Conservation (phyloP, 2,797 vertebrate species). For the Orestias chungarensis region DNA sequence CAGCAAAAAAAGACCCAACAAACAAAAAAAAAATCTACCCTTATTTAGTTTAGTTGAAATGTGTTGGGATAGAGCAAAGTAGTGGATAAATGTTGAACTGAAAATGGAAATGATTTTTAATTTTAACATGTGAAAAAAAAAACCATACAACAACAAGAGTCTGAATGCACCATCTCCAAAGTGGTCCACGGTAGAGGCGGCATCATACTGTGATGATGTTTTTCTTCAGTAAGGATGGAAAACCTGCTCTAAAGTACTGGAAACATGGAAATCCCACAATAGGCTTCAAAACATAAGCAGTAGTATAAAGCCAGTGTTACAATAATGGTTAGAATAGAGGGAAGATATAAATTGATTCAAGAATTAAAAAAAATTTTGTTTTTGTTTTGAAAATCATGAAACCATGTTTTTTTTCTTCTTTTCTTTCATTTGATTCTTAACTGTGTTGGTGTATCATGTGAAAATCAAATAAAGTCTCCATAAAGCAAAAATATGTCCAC, state of each 20-base stretch:
- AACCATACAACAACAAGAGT: neutral
- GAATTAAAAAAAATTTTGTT: too few relatives aligned
- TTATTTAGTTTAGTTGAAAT: neutral
- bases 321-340: too few relatives aligned
- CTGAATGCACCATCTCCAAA: too few relatives aligned
- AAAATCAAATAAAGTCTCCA: neutral
- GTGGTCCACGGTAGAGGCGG: neutral
- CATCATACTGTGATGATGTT: neutral
- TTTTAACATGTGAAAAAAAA: neutral
- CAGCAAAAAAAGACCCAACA: too few relatives aligned
- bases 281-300: neutral
- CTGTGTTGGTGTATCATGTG: neutral
- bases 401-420: neutral
- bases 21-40: constrained; percentile 15
- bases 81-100: neutral
- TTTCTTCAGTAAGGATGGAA: neutral
- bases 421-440: neutral
- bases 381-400: too few relatives aligned
- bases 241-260: neutral
- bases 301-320: too few relatives aligned
- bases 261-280: neutral
- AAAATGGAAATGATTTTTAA: neutral
- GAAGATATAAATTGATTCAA: too few relatives aligned
- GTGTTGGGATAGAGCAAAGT: neutral
- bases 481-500: neutral